Base-by-base conservation (phyloP, 2,888 invertebrate species). In the Myopa testacea region DNA sequence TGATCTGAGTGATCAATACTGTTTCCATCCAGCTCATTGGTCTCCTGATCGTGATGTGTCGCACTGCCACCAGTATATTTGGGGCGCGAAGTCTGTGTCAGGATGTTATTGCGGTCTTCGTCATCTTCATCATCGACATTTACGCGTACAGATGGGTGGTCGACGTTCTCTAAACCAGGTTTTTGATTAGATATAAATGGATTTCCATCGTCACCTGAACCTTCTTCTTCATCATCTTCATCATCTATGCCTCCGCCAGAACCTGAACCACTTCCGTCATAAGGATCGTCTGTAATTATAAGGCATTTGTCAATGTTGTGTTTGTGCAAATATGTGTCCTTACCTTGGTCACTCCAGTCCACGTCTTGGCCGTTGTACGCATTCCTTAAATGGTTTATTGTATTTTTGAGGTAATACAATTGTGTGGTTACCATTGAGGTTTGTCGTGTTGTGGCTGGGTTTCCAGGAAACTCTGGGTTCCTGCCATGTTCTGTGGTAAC, bases 301-400 rank as follows among this genome's bases (percentile, higher is more conserved):
- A 50, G 19, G 19, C 4, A 7, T 5, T 16, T 37, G 40, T 65
- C 38, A 60, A n/a, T 10, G n/a, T 6, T 50, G 5, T n/a, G 5
- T 50, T 38, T 50, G 8, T 12, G 26, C 16, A 16, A 50, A 55
- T 19, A 38, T 16, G 37, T 0, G 3, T 40, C 8, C 34, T 84
- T 87, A 92, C 92, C 92, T 84, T 90, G 91, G 83, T 94, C 94
- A 68, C 91, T 91, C 96, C 96, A 96, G 84, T 96, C 95, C 52
- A 98, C 97, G 86, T 98, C 97, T 82, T 94, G 92, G 0, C 98
- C 98, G 85, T 96, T 96, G 90, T 94, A 96, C 0, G 98, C 98
- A 86, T 94, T 95, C 85, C 94, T 93, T 80, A 98, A 91, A 85
- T 95, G 93, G 81, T 93, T 94, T 50, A 95, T 94, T 82, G 96